Evolutionary conservation across 2,113 vertebrate species (phyloP).

Genomic region (Papio anubis): DNA sequence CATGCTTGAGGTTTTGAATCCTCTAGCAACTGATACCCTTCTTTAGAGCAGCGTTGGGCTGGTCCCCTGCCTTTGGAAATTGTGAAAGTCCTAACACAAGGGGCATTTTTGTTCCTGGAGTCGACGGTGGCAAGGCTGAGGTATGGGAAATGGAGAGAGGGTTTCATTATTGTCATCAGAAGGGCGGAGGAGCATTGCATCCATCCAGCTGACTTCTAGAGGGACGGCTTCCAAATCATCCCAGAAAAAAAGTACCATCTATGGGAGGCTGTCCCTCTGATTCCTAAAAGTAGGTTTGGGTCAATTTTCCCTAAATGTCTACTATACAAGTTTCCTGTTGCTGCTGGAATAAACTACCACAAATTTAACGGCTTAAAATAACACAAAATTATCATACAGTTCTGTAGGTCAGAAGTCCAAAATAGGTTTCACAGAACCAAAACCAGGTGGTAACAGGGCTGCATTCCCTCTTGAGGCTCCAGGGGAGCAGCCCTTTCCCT

Average conservation of each 20-base stretch:
- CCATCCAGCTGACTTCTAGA: background rate
- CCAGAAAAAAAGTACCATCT: background rate
- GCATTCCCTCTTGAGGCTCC: background rate
- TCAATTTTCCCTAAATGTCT: background rate
- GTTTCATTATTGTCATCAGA: background rate
- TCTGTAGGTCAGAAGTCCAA: background rate
- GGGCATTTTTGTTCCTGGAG: background rate
- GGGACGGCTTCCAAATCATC: background rate
- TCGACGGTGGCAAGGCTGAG: background rate
- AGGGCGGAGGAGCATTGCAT: background rate
- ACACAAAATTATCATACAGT: background rate
- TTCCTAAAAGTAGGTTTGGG: constrained; percentile 4
- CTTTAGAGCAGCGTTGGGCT: background rate
- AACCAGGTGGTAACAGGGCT: background rate
- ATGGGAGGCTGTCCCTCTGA: background rate
- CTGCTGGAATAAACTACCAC: background rate
- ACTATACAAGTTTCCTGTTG: background rate
- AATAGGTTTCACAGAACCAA: background rate
- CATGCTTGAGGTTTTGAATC: background rate
- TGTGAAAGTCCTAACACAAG: background rate
- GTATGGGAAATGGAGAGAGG: background rate
- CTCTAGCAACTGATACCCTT: background rate
- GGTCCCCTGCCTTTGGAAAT: background rate
- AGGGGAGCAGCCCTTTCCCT: constrained; percentile 7
- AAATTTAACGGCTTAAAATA: constrained; percentile 14